Evolutionary conservation across 2,888 invertebrate species (phyloP).

Genomic region (Leucophenga maculata): DNA sequence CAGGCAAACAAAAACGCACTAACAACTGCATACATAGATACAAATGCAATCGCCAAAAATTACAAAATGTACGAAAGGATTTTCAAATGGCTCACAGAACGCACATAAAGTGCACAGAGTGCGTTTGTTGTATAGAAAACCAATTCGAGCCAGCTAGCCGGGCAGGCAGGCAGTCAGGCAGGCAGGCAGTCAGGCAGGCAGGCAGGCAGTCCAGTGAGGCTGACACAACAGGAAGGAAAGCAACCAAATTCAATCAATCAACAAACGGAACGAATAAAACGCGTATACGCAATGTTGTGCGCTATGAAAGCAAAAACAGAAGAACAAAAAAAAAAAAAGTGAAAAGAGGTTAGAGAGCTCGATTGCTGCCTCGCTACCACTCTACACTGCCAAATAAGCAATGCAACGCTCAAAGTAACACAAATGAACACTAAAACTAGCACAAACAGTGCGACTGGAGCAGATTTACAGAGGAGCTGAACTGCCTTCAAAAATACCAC

Average conservation of each 20-base stretch:
- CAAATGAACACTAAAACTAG: slow-evolving; percentile 50
- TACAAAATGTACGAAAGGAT: slow-evolving; percentile 44
- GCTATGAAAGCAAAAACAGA: too few relatives aligned
- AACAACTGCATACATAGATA: slow-evolving; percentile 29
- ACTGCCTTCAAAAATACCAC: slow-evolving; percentile 64
- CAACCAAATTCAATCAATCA: slow-evolving; percentile 57
- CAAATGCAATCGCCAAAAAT: slow-evolving; percentile 29
- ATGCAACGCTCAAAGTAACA: slow-evolving; percentile 52
- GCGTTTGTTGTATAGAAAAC: not conserved
- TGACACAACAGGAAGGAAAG: slow-evolving; percentile 3
- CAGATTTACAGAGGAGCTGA: slow-evolving; percentile 25
- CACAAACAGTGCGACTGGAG: slow-evolving; percentile 7
- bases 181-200: too few relatives aligned
- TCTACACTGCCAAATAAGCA: too few relatives aligned
- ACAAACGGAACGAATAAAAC: slow-evolving; percentile 61
- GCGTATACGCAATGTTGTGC: slow-evolving; percentile 62
- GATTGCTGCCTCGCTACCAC: not conserved
- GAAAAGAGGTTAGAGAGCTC: not conserved
- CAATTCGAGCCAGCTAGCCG: not conserved
- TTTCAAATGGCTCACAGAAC: slow-evolving; percentile 43
- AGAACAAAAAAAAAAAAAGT: not conserved
- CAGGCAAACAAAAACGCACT: slow-evolving; percentile 32
- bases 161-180: too few relatives aligned
- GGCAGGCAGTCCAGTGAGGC: too few relatives aligned
- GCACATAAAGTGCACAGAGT: slow-evolving; percentile 46